Evolutionary conservation across 2,797 vertebrate species (phyloP).

Genomic region (Sebastes hopkinsi): DNA sequence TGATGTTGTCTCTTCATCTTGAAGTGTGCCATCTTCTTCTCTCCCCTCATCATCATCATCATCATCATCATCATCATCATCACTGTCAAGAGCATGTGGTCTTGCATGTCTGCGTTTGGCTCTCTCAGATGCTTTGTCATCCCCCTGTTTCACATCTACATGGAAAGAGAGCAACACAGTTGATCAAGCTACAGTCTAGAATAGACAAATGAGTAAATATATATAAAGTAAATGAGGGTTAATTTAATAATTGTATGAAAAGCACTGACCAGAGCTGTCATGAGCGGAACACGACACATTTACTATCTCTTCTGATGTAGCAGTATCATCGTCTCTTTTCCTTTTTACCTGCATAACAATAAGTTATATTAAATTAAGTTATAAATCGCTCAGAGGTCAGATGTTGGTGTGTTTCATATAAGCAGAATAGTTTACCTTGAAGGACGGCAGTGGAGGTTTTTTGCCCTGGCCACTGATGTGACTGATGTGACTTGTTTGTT

Average conservation of each 20-base stretch:
- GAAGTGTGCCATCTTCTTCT: slow-evolving; percentile 79
- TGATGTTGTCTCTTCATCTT: slow-evolving; percentile 52
- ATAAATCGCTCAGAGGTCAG: neutral
- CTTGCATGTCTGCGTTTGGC: slow-evolving; percentile 88
- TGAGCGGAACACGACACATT: slow-evolving; percentile 72
- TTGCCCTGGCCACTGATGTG: slow-evolving; percentile 78
- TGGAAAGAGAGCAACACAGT: neutral
- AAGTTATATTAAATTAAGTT: neutral
- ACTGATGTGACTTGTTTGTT: slow-evolving; percentile 77
- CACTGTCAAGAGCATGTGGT: slow-evolving; percentile 91
- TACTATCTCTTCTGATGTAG: slow-evolving; percentile 82
- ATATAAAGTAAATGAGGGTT: neutral
- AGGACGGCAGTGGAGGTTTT: slow-evolving; percentile 92
- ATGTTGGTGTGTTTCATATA: neutral
- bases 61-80: slow-evolving; percentile 84
- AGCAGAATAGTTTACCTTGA: slow-evolving; percentile 84
- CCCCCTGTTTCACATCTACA: slow-evolving; percentile 77
- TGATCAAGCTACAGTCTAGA: neutral
- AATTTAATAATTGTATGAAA: neutral
- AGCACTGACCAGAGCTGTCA: slow-evolving; percentile 55
- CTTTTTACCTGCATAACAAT: slow-evolving; percentile 87
- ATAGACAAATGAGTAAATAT: neutral
- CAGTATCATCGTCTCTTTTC: slow-evolving; percentile 84
- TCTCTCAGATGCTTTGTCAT: slow-evolving; percentile 77
- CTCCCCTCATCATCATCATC: slow-evolving; percentile 76